Conservation (phyloP, 2,888 invertebrate species). For the Pollenia angustigena region DNA sequence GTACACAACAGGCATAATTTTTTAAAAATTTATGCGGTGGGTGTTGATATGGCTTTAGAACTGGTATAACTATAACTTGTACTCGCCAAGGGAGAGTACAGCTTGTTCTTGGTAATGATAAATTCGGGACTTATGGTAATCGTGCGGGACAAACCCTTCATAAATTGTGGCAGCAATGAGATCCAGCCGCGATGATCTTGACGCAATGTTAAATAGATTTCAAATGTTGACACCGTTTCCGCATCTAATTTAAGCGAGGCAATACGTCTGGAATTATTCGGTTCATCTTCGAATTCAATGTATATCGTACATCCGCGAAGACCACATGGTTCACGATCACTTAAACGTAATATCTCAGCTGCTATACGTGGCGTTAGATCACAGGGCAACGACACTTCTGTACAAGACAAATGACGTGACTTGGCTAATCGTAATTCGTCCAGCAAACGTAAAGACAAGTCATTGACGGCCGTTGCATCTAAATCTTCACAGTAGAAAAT, state of each 20-base stretch:
- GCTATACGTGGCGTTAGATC: constrained; percentile 81
- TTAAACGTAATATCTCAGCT: constrained; percentile 80
- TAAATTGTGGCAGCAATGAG: constrained; percentile 80
- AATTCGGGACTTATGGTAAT: constrained; percentile 82
- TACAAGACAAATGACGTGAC: constrained; percentile 79
- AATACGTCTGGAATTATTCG: constrained; percentile 80
- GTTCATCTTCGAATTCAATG: constrained; percentile 81
- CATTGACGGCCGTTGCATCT: constrained; percentile 74
- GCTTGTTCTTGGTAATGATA: constrained; percentile 80
- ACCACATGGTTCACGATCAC: constrained; percentile 80
- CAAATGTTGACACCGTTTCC: constrained; percentile 80
- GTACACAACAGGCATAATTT: constrained; percentile 45
- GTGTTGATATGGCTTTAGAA: constrained; percentile 72
- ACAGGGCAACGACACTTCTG: constrained; percentile 81
- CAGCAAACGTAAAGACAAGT: constrained; percentile 77
- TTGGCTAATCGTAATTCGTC: constrained; percentile 80
- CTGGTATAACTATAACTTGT: constrained; percentile 75
- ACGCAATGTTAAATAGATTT: constrained; percentile 80
- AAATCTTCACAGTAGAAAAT: constrained; percentile 71
- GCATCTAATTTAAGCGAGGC: constrained; percentile 80
- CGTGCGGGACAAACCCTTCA: constrained; percentile 81
- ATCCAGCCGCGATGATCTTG: constrained; percentile 82
- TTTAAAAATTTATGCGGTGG: constrained; percentile 63
- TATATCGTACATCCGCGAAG: constrained; percentile 81
- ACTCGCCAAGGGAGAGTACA: constrained; percentile 78